phyloP scores from a whole-genome alignment of 1,140 invertebrate genomes.

The Penaeus japonicus region DNA sequence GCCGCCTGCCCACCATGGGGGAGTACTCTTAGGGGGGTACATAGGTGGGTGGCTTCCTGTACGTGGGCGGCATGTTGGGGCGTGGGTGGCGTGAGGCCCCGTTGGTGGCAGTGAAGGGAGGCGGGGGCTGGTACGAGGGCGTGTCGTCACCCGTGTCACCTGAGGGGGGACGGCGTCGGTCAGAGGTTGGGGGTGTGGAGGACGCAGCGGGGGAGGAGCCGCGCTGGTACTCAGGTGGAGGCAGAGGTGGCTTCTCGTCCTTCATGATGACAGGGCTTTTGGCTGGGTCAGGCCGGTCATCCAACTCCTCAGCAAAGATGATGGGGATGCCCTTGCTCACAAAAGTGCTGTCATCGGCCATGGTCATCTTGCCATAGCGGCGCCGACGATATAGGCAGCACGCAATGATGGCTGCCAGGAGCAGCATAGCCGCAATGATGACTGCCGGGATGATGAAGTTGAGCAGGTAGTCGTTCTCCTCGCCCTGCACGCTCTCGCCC shows the following conservation, averaged over 20 bases:
- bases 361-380: constrained; percentile 81
- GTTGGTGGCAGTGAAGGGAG: constrained; percentile 77
- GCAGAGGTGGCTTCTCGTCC: constrained; percentile 89
- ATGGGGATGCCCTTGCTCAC: constrained; percentile 91
- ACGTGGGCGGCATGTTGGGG: constrained; percentile 84
- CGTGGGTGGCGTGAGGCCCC: constrained; percentile 70
- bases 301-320: constrained; percentile 90
- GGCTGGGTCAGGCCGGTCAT: constrained; percentile 83
- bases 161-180: constrained; percentile 60
- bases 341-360: constrained; percentile 73
- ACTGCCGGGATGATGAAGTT: constrained; percentile 89
- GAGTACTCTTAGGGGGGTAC: constrained; percentile 80
- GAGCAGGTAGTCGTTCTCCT: constrained; percentile 82
- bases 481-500: not conserved
- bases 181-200: constrained; percentile 69
- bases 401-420: constrained; percentile 85
- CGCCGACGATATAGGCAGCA: constrained; percentile 83
- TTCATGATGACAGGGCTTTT: constrained; percentile 91
- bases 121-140: constrained; percentile 78
- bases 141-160: constrained; percentile 60
- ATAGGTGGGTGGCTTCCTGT: constrained; percentile 89
- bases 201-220: constrained; percentile 65
- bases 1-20: not conserved
- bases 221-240: constrained; percentile 78
- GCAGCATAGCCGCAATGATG: constrained; percentile 87